Base-by-base conservation (phyloP, 2,797 vertebrate species). In the Oreochromis mossambicus region DNA sequence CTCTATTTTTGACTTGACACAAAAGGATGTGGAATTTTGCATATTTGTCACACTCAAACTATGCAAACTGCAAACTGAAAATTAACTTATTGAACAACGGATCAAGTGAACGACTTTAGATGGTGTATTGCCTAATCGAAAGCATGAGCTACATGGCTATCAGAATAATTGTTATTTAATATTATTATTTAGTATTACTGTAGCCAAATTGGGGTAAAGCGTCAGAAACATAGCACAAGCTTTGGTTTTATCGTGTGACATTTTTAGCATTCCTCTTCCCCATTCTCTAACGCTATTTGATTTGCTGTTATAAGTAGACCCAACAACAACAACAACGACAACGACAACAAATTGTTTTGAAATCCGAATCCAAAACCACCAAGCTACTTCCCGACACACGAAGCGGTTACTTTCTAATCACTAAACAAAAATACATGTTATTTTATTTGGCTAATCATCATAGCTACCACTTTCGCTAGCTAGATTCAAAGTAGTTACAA, bases 161-260 rank as follows among this genome's bases (percentile, higher is more conserved):
- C 10, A 7, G 7, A 36, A 63, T 63, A 1, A 14, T 2, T 14
- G 9, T 6, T 17, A n/a, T 24, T 19, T 24, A 38, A 54, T 61
- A 61, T 34, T 12, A 61, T 61, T 61, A 61, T 61, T 34, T 61
- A 34, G 34, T 6, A 8, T 6, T 15, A 15, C 26, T 32, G 46
- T 32, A 32, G 26, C 70, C n/a, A n/a, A n/a, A 50, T 29, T 8
- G 8, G 13, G 7, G 24, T 50, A 75, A 32, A 32, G 46, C 46
- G 3, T 50, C 26, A 51, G 5, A 36, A 5, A 77, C 3, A 14
- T 2, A 55, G 26, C 8, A 12, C 2, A 76, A 36, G n/a, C 38
- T 26, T 52, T 19, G 26, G 38, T 41, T 48, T 38, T 2, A 85
- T 92, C 90, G 90, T 87, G 81, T 92, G 92, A 94, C 83, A 66